A percentile compares a stretch with the other conserved stretches of the same genome.
Conservation (phyloP, 2,113 vertebrate genomes). For the Seriola dumerili region DNA sequence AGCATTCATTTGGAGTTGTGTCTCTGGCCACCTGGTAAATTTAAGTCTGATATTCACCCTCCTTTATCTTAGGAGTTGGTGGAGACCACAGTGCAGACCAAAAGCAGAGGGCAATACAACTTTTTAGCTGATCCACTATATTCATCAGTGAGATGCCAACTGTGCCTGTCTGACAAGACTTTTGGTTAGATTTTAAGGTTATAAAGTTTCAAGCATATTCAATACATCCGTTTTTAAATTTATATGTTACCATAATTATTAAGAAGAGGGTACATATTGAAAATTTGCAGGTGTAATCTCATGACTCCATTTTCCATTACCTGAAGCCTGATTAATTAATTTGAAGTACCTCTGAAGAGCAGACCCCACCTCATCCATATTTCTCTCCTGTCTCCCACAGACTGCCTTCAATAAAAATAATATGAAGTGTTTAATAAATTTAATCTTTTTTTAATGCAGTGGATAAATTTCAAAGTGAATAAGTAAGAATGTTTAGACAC, state of each 20-base stretch:
- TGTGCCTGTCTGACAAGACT: not conserved
- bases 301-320: conserved; percentile 22
- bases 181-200: conserved; percentile 8
- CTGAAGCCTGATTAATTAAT: conserved; percentile 32
- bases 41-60: too few species aligned
- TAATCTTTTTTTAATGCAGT: not conserved
- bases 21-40: too few species aligned
- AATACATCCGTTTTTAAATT: not conserved
- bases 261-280: not conserved
- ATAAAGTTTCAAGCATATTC: not conserved
- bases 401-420: not conserved
- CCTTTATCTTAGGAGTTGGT: too few species aligned
- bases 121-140: too few species aligned
- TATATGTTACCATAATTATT: not conserved
- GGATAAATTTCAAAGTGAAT: not conserved
- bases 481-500: not conserved
- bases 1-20: too few species aligned
- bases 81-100: too few species aligned
- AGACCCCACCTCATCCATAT: conserved; percentile 10
- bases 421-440: not conserved
- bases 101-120: too few species aligned
- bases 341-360: conserved; percentile 20
- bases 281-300: conserved; percentile 12
- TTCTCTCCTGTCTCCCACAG: not conserved
- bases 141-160: too few species aligned